Conservation (phyloP, 2,797 vertebrate species). For the Sebastolobus alascanus region DNA sequence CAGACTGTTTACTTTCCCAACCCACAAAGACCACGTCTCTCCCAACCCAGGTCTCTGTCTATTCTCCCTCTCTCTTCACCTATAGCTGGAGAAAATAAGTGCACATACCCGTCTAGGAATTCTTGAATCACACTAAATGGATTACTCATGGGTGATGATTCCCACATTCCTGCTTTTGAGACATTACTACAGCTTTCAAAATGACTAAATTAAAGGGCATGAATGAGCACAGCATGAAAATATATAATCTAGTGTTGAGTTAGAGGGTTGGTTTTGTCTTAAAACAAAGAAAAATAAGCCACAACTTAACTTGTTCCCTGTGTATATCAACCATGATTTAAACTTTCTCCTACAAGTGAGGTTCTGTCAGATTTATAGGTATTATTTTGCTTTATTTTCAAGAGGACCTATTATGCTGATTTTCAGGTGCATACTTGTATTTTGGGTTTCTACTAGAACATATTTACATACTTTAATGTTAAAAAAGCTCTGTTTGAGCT, state of each 20-base stretch:
- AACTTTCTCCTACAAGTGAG: background rate
- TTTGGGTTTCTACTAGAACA: no score
- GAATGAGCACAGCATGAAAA: background rate
- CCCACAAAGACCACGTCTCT: constrained; percentile 50
- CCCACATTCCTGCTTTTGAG: constrained; percentile 14
- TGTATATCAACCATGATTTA: background rate
- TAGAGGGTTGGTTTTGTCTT: background rate
- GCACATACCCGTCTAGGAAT: constrained; percentile 59
- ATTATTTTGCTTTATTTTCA: background rate
- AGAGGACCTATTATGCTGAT: no score
- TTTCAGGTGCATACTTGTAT: no score
- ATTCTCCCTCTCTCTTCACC: constrained; percentile 24
- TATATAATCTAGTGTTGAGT: constrained; percentile 1
- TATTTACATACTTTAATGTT: no score
- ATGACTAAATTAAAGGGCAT: background rate
- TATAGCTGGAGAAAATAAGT: constrained; percentile 42
- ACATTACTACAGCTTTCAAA: background rate
- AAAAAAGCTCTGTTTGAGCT: no score
- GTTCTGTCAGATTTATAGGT: background rate
- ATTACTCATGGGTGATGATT: constrained; percentile 40
- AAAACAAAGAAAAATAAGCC: background rate
- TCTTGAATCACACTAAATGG: constrained; percentile 41
- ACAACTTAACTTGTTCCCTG: background rate
- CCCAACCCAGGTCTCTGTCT: constrained; percentile 10
- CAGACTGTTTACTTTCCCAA: constrained; percentile 69